Conservation (phyloP, 2,113 vertebrate species). For the Corydoras maculifer region DNA sequence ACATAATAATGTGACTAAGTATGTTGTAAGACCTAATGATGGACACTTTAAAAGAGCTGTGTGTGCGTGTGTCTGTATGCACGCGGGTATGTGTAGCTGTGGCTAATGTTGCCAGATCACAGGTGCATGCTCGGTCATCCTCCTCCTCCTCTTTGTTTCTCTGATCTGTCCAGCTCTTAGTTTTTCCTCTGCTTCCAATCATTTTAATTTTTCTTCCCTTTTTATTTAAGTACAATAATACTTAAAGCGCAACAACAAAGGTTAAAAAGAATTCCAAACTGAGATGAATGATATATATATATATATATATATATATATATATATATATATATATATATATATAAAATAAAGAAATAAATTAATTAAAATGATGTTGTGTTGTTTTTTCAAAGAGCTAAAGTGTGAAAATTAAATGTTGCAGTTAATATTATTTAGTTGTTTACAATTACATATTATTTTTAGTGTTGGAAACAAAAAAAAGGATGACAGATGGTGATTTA, state of each 20-base stretch:
- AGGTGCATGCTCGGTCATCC: constrained; percentile 19
- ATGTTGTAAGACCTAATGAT: too few species aligned
- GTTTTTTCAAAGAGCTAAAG: not conserved
- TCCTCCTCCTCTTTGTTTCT: constrained; percentile 3
- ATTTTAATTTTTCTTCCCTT: constrained; percentile 29
- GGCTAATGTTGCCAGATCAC: not conserved
- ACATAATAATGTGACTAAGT: too few species aligned
- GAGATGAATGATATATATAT: constrained; percentile 76
- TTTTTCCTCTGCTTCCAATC: constrained; percentile 2
- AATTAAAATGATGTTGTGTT: constrained; percentile 24
- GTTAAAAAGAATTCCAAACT: constrained; percentile 74
- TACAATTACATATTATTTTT: too few species aligned
- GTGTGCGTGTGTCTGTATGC: not conserved
- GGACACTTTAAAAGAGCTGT: not conserved
- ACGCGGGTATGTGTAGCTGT: too few species aligned
- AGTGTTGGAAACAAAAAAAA: too few species aligned
- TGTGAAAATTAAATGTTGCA: too few species aligned
- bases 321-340: constrained; percentile 61
- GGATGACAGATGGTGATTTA: too few species aligned
- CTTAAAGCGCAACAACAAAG: constrained; percentile 71
- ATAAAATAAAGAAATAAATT: constrained; percentile 74
- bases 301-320: constrained; percentile 78
- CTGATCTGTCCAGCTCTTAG: constrained; percentile 10
- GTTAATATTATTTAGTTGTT: too few species aligned
- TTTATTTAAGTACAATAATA: constrained; percentile 67